phyloP scores from a whole-genome alignment of 2,888 invertebrate genomes.

The Erebia aethiops region DNA sequence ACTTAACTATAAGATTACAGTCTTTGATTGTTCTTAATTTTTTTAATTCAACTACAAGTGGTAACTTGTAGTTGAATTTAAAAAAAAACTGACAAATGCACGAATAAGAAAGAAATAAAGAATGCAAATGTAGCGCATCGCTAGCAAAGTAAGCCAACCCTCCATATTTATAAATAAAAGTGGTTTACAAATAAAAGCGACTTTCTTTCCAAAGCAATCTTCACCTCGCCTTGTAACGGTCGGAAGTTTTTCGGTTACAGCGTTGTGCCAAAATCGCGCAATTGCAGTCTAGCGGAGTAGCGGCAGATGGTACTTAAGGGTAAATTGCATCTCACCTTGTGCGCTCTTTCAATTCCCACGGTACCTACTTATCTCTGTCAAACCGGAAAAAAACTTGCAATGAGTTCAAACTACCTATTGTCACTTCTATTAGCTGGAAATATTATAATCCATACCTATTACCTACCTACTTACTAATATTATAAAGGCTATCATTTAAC shows the following conservation, averaged over 20 bases:
- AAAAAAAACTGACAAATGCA: too few species aligned
- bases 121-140: not conserved
- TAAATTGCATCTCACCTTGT: constrained; percentile 62
- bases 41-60: too few species aligned
- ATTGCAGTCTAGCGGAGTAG: constrained; percentile 51
- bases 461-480: too few species aligned
- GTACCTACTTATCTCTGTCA: not conserved
- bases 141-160: not conserved
- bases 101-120: too few species aligned
- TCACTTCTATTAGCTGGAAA: too few species aligned
- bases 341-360: constrained; percentile 51
- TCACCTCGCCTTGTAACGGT: constrained; percentile 49
- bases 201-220: constrained; percentile 40
- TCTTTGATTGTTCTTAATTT: too few species aligned
- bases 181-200: constrained; percentile 32
- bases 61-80: too few species aligned
- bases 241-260: constrained; percentile 52
- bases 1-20: too few species aligned
- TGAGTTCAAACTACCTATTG: too few species aligned
- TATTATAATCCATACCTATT: too few species aligned
- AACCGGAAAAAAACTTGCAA: not conserved
- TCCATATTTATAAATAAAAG: not conserved
- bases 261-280: constrained; percentile 58
- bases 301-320: constrained; percentile 58
- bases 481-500: too few species aligned